These are phyloP conservation scores for Brachionus rotundiformis DNA, from an alignment of 1,140 invertebrate species.

Conservation along the genomic window DNA sequence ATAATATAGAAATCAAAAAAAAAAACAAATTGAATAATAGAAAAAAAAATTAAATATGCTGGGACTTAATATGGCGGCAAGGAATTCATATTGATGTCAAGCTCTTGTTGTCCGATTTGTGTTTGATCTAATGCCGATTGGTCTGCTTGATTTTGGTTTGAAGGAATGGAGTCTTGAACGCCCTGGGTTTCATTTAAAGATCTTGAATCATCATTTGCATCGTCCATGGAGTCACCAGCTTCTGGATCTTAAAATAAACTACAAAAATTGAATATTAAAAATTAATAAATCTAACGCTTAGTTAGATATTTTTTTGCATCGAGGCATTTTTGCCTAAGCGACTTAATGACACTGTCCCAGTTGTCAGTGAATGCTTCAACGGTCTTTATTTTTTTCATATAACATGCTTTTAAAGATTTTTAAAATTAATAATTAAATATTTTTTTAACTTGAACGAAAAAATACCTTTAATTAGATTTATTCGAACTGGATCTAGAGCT, in stretches of 20 bases:
- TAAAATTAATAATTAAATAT: neutral
- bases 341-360: neutral
- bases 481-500: neutral
- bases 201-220: neutral
- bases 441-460: too few relatives aligned
- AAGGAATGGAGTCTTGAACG: neutral
- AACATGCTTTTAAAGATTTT: neutral
- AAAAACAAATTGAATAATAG: too few relatives aligned
- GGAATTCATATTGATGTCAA: neutral
- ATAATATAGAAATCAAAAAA: too few relatives aligned
- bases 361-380: neutral
- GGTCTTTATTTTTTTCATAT: neutral
- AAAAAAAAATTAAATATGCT: too few relatives aligned
- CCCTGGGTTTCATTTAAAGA: neutral
- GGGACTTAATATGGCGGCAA: too few relatives aligned
- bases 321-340: neutral
- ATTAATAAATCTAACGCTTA: neutral
- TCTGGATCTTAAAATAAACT: neutral
- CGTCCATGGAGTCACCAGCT: neutral
- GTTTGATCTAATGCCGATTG: neutral
- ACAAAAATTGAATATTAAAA: neutral
- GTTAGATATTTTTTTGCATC: neutral
- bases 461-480: neutral
- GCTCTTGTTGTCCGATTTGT: neutral
- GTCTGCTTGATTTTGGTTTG: neutral